These are phyloP conservation scores for Cetonia aurata DNA, from an alignment of 2,888 invertebrate genomes.

Conservation along the genomic window DNA sequence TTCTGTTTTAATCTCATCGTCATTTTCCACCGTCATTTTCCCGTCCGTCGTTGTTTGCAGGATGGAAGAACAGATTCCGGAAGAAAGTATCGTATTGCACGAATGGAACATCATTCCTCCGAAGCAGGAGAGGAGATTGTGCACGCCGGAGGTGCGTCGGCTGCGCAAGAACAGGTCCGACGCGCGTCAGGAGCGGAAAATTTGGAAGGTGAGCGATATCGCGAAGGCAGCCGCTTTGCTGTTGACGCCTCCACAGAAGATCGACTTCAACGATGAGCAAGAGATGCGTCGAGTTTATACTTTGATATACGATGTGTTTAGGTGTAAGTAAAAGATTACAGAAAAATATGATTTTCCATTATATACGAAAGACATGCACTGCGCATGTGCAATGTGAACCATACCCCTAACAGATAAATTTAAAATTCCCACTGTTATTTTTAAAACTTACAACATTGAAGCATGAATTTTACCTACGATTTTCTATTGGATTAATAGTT, in stretches of 20 bases:
- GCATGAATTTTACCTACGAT: no score
- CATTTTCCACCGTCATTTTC: no score
- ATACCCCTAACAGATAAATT: no score
- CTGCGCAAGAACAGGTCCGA: constrained; percentile 45
- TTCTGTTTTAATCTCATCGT: no score
- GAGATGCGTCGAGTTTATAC: constrained; percentile 81
- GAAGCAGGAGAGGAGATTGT: constrained; percentile 52
- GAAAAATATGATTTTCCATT: no score
- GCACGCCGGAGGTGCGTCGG: constrained; percentile 49
- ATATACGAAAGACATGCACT: no score
- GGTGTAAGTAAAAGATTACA: constrained; percentile 71
- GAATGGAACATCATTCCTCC: constrained; percentile 62
- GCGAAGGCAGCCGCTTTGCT: constrained; percentile 72
- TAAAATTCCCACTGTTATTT: no score
- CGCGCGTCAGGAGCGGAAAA: constrained; percentile 55
- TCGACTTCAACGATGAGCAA: constrained; percentile 74
- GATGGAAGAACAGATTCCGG: constrained; percentile 54
- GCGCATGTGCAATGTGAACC: no score
- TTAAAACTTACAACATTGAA: no score
- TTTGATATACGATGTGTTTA: constrained; percentile 79
- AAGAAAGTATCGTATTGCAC: constrained; percentile 55
- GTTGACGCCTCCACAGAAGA: constrained; percentile 67
- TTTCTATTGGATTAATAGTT: no score
- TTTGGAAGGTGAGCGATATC: constrained; percentile 67
- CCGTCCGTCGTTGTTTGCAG: constrained; percentile 43